Base-by-base conservation (phyloP, 2,888 invertebrate genomes). In the Heterodera filipjevi region DNA sequence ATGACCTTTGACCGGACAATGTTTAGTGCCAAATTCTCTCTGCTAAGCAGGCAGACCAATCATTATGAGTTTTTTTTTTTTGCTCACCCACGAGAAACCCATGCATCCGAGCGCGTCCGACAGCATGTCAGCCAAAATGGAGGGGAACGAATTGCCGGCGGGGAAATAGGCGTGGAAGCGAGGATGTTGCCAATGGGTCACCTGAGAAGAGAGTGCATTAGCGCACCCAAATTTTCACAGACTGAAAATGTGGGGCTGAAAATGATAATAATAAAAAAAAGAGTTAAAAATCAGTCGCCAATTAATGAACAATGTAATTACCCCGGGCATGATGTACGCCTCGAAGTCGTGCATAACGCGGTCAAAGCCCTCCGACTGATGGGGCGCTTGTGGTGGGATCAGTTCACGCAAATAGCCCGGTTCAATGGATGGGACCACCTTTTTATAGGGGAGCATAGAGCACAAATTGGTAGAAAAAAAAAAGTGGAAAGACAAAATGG, bases 141-240 rank as follows among this genome's bases (percentile, higher is more conserved):
- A 96, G 1, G 98, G 98, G 90, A 93, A 99, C 0, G 94, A 95
- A 91, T 97, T 97, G 27, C 98, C 98, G 22, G 97, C 93, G 5
- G 99, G 98, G 90, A 99, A 99, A 90, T 99, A 99, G 0, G 99
- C 99, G 90, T 98, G 97, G 91, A 99, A 99, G 80, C 95, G 92
- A 0, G 98, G 98, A 92, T 98, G 98, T 90, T 98, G 97, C 99
- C 99, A 99, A 90, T 98, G 95, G 0, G 97, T 97, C 73, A 93
- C 92, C 93, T 93, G 85, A 12, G 44, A 71, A 44, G 19, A n/a
- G 19, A 39, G 22, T 6, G 19, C 2, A 19, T 19, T 16, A 1
- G 53, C 8, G 39, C 39, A 39, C 39, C 6, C 6, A 39, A 39
- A 10, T 39, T 71, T n/a, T n/a, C n/a, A n/a, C n/a, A n/a, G n/a